phyloP scores from a whole-genome alignment of 2,113 vertebrate genomes.

The Sturnira hondurensis region DNA sequence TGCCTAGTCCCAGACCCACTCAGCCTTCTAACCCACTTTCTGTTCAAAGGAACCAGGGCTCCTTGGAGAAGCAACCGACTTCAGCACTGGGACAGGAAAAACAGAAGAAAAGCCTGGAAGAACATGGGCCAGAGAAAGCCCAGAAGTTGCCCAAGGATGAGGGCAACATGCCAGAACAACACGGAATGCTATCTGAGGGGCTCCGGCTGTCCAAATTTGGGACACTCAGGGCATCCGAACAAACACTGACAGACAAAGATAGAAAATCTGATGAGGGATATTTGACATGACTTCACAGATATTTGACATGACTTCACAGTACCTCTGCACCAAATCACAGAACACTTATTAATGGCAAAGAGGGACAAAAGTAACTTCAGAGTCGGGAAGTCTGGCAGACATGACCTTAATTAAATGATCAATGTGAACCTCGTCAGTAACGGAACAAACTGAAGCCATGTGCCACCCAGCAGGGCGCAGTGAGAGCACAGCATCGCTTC shows the following conservation, averaged over 20 bases:
- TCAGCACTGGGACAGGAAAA: neutral
- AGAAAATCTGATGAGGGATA: too few species aligned
- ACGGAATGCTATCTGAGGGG: neutral
- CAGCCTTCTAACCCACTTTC: neutral
- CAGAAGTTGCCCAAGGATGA: neutral
- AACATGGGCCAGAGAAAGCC: too few species aligned
- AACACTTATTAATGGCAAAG: neutral
- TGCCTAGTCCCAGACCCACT: too few species aligned
- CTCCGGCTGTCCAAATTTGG: neutral
- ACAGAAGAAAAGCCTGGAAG: neutral
- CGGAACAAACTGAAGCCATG: neutral
- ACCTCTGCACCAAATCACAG: neutral
- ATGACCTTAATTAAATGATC: neutral
- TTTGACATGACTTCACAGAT: neutral
- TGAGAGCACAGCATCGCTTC: neutral
- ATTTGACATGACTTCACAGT: neutral
- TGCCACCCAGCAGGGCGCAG: neutral
- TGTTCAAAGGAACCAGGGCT: neutral
- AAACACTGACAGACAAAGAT: neutral
- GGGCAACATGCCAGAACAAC: neutral
- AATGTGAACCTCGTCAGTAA: neutral
- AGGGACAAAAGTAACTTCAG: neutral
- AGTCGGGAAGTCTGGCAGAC: neutral
- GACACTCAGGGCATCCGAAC: neutral
- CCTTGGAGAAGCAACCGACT: neutral